Base-by-base conservation (phyloP, 1,140 invertebrate genomes). In the Nephila pilipes region DNA sequence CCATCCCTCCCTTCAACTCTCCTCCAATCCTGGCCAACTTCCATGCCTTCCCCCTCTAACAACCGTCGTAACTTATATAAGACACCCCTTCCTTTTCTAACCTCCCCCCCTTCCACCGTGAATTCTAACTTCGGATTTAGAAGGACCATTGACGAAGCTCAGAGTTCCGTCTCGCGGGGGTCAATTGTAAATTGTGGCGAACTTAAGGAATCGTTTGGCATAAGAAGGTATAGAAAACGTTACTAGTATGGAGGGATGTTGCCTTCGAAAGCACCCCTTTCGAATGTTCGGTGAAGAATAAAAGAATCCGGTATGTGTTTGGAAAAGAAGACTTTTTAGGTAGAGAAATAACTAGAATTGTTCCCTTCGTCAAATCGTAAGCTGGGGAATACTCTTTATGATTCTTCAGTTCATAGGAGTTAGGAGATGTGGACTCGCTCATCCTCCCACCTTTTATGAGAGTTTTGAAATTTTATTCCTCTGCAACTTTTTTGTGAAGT, bases 141-240 rank as follows among this genome's bases (percentile, higher is more conserved):
- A 36, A 58, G n/a, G 65, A 36, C 38, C 69, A 79, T 89, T 79
- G 65, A 89, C n/a, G 32, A 18, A 36, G 60, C 29, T 54, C 38
- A 54, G 22, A 22, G 25, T 1, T 58, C 16, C 55, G 46, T 79
- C 65, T 89, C 87, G 20, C 2, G 46, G 29, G 63, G 69, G 69
- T 79, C 87, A 89, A 89, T 89, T 79, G 65, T 89, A 89, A 89
- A 89, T 57, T 79, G 87, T 89, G 54, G 46, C 32, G 58, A 79
- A 89, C 22, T 79, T 55, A 32, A n/a, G 55, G 25, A 60, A 58
- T 10, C 22, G 83, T 60, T 85, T 58, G 54, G 18, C 83, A 29
- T 57, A 85, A 85, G 38, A 46, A 55, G 22, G n/a, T 16, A 83
- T 54, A 14, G 6, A 85, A 5, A 55, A 85, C 46, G 81, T 57